Evolutionary conservation across 2,113 vertebrate species (phyloP).

Genomic region (Periophthalmodon schlosseri): DNA sequence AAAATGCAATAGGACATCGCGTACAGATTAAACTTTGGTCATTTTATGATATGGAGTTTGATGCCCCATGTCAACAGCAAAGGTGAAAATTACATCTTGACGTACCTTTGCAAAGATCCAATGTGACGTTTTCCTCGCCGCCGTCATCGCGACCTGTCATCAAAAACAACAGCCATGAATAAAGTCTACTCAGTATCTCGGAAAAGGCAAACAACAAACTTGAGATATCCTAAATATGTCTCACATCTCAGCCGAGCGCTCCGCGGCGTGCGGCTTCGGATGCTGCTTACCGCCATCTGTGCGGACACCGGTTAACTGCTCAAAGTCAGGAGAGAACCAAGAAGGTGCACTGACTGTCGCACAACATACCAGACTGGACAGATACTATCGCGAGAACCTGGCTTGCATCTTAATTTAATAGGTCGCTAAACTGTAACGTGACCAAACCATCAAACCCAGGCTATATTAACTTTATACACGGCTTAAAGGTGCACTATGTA

Average conservation of each 20-base stretch:
- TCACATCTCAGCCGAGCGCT: slow-evolving; percentile 86
- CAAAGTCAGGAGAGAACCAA: neutral
- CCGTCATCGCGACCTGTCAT: slow-evolving; percentile 86
- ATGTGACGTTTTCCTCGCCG: slow-evolving; percentile 87
- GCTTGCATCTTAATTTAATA: no score
- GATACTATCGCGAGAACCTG: neutral
- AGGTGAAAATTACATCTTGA: neutral
- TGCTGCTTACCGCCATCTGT: slow-evolving; percentile 84
- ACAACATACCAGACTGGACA: neutral
- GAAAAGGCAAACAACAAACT: neutral
- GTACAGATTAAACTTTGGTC: neutral
- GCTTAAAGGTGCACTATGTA: no score
- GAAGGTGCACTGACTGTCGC: neutral
- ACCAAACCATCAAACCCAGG: no score
- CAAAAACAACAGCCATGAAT: slow-evolving; percentile 13
- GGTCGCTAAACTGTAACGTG: no score
- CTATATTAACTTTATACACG: no score
- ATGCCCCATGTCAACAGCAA: neutral
- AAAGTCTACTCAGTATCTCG: neutral
- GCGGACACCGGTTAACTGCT: slow-evolving; percentile 30
- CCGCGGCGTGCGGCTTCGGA: slow-evolving; percentile 83
- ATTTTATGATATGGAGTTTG: neutral
- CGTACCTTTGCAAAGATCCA: slow-evolving; percentile 85
- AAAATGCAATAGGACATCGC: neutral
- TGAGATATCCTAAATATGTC: neutral